Evolutionary conservation across 2,797 vertebrate genomes (phyloP).

Genomic region (Scomberomorus guttatus): DNA sequence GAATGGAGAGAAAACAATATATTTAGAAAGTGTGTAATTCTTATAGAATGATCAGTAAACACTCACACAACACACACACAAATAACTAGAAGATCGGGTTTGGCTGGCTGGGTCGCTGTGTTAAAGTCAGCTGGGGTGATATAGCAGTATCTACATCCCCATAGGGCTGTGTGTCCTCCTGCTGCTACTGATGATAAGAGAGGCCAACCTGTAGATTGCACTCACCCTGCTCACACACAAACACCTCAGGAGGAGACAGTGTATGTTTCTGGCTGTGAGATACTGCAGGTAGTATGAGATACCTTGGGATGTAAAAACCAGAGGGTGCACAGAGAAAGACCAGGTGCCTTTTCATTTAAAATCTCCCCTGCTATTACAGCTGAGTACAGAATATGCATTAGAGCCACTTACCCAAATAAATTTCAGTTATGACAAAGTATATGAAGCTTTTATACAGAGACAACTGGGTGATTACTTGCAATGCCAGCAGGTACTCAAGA

Average conservation of each 20-base stretch:
- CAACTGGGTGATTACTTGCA: no score
- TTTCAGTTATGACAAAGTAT: neutral
- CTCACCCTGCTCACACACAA: constrained; percentile 5
- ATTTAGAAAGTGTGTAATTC: constrained; percentile 39
- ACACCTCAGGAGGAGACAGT: constrained; percentile 5
- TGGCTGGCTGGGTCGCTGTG: neutral
- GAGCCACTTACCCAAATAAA: neutral
- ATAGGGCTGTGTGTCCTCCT: constrained; percentile 7
- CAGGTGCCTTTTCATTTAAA: neutral
- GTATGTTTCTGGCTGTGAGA: neutral
- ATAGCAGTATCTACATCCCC: neutral
- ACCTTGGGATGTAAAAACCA: neutral
- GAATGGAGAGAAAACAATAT: neutral
- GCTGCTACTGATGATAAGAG: constrained; percentile 32
- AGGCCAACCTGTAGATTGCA: constrained; percentile 2
- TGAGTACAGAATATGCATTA: no score
- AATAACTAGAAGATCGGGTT: constrained; percentile 12
- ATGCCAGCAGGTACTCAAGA: no score
- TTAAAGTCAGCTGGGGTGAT: constrained; percentile 16
- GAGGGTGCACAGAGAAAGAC: neutral
- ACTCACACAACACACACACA: constrained; percentile 23
- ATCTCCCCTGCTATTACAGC: neutral
- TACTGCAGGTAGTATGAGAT: neutral
- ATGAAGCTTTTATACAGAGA: no score
- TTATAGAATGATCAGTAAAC: constrained; percentile 60